phyloP scores from a whole-genome alignment of 2,888 invertebrate species.

The Brachyptera putata region DNA sequence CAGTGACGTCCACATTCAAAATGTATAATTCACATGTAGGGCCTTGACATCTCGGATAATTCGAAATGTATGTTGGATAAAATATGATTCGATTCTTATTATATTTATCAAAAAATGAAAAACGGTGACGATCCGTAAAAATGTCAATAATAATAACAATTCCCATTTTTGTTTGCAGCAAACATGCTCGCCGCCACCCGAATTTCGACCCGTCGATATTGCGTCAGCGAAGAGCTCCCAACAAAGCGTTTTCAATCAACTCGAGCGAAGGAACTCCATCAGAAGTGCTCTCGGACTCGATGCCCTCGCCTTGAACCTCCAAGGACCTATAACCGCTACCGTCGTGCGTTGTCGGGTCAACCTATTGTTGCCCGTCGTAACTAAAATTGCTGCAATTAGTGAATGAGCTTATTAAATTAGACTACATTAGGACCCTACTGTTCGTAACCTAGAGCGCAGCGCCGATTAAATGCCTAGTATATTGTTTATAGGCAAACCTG shows the following conservation, averaged over 20 bases:
- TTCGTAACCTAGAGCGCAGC: too few species aligned
- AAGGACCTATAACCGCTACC: not conserved
- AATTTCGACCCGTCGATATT: constrained; percentile 56
- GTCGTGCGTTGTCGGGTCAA: not conserved
- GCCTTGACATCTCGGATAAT: too few species aligned
- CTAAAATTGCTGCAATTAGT: not conserved
- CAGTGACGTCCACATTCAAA: too few species aligned
- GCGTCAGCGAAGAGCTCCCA: constrained; percentile 50
- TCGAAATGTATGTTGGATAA: too few species aligned
- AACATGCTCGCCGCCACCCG: constrained; percentile 59
- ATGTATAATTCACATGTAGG: too few species aligned
- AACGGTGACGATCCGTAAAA: too few species aligned
- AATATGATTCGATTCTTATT: too few species aligned
- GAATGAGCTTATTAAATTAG: not conserved
- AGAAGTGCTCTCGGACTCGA: constrained; percentile 49
- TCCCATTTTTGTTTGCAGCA: constrained; percentile 45
- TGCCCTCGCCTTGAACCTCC: constrained; percentile 46
- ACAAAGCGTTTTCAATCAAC: constrained; percentile 49
- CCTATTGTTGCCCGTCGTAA: not conserved
- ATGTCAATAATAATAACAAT: not conserved
- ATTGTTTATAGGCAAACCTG: too few species aligned
- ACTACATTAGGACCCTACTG: too few species aligned
- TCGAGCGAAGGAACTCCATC: constrained; percentile 51
- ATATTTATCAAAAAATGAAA: too few species aligned
- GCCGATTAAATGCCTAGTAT: too few species aligned